Evolutionary conservation across 2,888 invertebrate species (phyloP).

Genomic region (Melieria crassipennis): DNA sequence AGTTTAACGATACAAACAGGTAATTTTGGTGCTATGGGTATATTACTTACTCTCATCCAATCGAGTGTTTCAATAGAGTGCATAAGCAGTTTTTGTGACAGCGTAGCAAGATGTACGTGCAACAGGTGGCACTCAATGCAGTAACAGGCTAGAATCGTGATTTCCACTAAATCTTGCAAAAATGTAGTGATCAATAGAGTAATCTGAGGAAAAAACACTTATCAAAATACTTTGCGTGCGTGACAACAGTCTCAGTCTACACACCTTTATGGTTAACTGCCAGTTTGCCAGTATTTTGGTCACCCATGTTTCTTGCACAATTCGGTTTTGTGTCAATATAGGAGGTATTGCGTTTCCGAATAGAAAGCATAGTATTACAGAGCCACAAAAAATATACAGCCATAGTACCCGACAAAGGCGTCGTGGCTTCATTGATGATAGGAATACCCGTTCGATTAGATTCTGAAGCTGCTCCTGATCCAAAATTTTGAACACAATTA

Average conservation of each 20-base stretch:
- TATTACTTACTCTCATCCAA: slow-evolving; percentile 77
- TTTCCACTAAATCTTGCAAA: slow-evolving; percentile 83
- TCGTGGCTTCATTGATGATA: slow-evolving; percentile 77
- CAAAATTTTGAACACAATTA: slow-evolving; percentile 77
- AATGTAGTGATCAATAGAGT: slow-evolving; percentile 75
- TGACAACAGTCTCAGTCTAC: not conserved
- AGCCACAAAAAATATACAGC: slow-evolving; percentile 76
- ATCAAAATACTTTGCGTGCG: not conserved
- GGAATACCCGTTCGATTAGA: slow-evolving; percentile 83
- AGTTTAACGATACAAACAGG: not conserved
- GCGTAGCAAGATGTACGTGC: slow-evolving; percentile 77
- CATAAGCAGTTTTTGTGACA: slow-evolving; percentile 77
- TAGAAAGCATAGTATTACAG: slow-evolving; percentile 77
- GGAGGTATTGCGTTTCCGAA: slow-evolving; percentile 70
- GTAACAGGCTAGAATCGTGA: slow-evolving; percentile 84
- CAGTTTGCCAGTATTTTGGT: slow-evolving; percentile 47
- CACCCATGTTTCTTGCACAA: slow-evolving; percentile 53
- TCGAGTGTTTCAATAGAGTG: slow-evolving; percentile 77
- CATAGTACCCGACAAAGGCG: slow-evolving; percentile 77
- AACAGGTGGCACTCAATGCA: slow-evolving; percentile 83
- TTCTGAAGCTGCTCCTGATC: slow-evolving; percentile 86
- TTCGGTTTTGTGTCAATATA: slow-evolving; percentile 54
- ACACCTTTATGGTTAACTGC: slow-evolving; percentile 46
- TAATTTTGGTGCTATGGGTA: too few species aligned
- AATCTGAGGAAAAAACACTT: slow-evolving; percentile 64